Base-by-base conservation (phyloP, 2,797 vertebrate genomes). In the Anguilla anguilla region DNA sequence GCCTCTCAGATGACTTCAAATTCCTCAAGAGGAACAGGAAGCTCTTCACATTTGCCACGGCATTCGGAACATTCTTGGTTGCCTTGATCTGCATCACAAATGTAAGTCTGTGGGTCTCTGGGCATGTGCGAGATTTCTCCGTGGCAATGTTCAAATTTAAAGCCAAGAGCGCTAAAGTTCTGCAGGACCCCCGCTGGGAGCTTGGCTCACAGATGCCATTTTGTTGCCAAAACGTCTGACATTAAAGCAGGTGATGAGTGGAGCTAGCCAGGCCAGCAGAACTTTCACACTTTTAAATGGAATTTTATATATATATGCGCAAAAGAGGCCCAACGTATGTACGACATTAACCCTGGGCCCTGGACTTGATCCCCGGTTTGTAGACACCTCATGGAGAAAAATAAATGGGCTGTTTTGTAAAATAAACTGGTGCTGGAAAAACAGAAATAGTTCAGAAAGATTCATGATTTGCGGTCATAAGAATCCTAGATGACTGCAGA, bases 21-120 rank as follows among this genome's bases (percentile, higher is more conserved):
- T 94, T 99, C 90, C 96, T 99, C 69, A 99, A 98, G 93, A 97
- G 96, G 90, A 97, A 99, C 85, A 96, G 99, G 91, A 99, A 99
- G 86, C 85, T 98, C 85, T 99, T 99, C 94, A 99, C 98, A 0
- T 97, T 99, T 5, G 93, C 93, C 6, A 97, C 97, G 31, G 96
- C 95, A 7, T 95, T 97, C 53, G 94, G 97, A 87, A 99, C 99
- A 17, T 99, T 99, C 93, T 95, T 99, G n/a, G 81, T 98, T 82
- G 98, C 98, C 11, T 94, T 99, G 87, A 90, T 97, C 84, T 99
- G 98, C 90, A 94, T 99, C 85, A 99, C 99, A 72, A 99, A 98
- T 92, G 99, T 99, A 92, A 97, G 97, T 95, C 43, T 46, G 43
- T 46, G 43, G 43, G 43, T 46, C 43, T 46, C 53, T 55, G 10